Conservation (phyloP, 1,140 invertebrate genomes). For the Macrostomum lignano region DNA sequence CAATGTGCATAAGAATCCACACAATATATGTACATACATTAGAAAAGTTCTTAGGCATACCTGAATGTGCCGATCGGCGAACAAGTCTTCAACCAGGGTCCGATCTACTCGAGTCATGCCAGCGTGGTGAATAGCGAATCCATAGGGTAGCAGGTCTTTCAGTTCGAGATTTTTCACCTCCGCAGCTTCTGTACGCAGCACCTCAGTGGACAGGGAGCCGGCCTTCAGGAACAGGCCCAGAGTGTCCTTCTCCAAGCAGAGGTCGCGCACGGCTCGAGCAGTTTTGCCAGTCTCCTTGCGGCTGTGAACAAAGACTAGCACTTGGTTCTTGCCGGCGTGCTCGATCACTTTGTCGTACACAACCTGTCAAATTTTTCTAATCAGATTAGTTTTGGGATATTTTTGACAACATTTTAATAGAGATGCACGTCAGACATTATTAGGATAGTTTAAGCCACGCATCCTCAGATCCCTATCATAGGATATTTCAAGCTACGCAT, state of each 20-base stretch:
- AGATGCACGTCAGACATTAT: no score
- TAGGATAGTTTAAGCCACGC: no score
- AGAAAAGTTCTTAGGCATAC: no score
- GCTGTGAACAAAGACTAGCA: constrained; percentile 79
- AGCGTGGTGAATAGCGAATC: constrained; percentile 97
- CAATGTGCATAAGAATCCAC: no score
- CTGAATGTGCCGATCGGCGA: constrained; percentile 87
- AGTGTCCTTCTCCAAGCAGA: constrained; percentile 89
- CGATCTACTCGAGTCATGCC: constrained; percentile 92
- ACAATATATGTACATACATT: no score
- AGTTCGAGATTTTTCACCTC: constrained; percentile 51
- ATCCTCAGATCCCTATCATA: no score
- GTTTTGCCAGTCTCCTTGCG: constrained; percentile 94
- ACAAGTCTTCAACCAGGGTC: constrained; percentile 88
- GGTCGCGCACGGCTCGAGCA: constrained; percentile 66
- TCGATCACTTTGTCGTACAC: constrained; percentile 98
- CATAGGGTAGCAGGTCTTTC: constrained; percentile 82
- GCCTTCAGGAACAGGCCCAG: constrained; percentile 73
- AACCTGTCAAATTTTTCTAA: no score
- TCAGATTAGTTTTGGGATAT: no score
- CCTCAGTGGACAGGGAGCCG: constrained; percentile 83
- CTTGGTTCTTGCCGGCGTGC: constrained; percentile 85
- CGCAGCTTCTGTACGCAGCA: constrained; percentile 73
- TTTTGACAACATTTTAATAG: no score
- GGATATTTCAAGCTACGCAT: no score